Evolutionary conservation across 2,888 invertebrate species (phyloP).

Genomic region (Drosophila testacea): DNA sequence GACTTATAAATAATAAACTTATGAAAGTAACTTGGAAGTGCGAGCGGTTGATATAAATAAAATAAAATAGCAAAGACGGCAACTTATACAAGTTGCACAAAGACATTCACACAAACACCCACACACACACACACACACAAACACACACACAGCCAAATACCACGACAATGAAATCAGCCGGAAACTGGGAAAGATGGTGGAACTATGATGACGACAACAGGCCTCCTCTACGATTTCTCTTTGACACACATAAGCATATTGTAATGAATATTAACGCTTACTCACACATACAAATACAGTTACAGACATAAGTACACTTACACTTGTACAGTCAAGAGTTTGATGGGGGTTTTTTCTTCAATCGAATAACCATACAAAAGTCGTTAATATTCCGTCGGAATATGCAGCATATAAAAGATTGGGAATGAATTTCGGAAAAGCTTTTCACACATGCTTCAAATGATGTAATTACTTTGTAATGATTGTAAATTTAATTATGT

Average conservation of each 20-base stretch:
- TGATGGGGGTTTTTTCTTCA: too few relatives aligned
- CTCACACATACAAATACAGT: constrained; percentile 1
- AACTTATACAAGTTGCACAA: constrained; percentile 49
- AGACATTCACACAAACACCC: constrained; percentile 15
- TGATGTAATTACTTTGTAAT: too few relatives aligned
- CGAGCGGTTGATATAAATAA: neutral
- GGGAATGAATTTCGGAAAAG: too few relatives aligned
- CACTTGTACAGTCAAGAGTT: neutral
- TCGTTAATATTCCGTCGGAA: too few relatives aligned
- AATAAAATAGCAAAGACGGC: constrained; percentile 20
- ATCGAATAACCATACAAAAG: neutral
- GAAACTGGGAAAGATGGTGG: constrained; percentile 25
- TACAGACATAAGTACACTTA: constrained; percentile 4
- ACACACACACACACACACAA: constrained; percentile 4
- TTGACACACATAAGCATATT: constrained; percentile 63
- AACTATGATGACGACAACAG: constrained; percentile 14
- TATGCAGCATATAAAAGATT: too few relatives aligned
- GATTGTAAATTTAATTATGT: too few relatives aligned
- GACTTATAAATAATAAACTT: constrained; percentile 78
- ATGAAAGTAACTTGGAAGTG: constrained; percentile 56
- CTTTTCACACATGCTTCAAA: too few relatives aligned
- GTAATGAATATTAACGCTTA: constrained; percentile 66
- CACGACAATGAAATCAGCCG: constrained; percentile 48
- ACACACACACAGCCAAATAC: constrained; percentile 10
- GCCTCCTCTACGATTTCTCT: constrained; percentile 34